phyloP scores from a whole-genome alignment of 2,797 vertebrate species.

The Eulemur albifrons region DNA sequence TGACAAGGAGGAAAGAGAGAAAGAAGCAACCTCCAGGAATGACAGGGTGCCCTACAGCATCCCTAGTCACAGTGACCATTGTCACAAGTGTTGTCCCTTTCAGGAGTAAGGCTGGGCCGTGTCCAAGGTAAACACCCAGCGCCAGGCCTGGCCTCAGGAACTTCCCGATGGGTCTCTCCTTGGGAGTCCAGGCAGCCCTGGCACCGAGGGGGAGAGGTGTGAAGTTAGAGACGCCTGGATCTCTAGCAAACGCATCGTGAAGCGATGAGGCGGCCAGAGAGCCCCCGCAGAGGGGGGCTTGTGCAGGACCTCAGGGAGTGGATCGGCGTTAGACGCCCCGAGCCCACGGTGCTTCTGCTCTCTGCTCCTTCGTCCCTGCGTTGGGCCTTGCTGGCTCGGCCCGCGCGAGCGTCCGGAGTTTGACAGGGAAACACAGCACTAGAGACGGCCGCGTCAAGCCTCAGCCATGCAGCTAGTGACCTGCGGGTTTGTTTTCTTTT shows the following conservation, averaged over 20 bases:
- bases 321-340: not conserved
- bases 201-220: not conserved
- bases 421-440: not conserved
- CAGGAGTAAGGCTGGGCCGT: not conserved
- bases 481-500: not conserved
- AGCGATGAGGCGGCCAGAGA: not conserved
- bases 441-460: not conserved
- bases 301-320: fast-evolving
- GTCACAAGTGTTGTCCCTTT: not conserved
- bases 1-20: not conserved
- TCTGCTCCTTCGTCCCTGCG: not conserved
- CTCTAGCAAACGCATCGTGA: not conserved
- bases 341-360: too few relatives aligned
- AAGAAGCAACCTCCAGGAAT: not conserved
- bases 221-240: not conserved
- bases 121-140: not conserved
- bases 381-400: not conserved
- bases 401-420: not conserved
- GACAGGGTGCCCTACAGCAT: not conserved
- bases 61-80: fast-evolving
- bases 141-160: not conserved
- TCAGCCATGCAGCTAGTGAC: not conserved
- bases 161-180: not conserved
- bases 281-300: not conserved
- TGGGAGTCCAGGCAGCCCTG: not conserved